phyloP scores from a whole-genome alignment of 2,797 vertebrate species.

The Microcaecilia unicolor region DNA sequence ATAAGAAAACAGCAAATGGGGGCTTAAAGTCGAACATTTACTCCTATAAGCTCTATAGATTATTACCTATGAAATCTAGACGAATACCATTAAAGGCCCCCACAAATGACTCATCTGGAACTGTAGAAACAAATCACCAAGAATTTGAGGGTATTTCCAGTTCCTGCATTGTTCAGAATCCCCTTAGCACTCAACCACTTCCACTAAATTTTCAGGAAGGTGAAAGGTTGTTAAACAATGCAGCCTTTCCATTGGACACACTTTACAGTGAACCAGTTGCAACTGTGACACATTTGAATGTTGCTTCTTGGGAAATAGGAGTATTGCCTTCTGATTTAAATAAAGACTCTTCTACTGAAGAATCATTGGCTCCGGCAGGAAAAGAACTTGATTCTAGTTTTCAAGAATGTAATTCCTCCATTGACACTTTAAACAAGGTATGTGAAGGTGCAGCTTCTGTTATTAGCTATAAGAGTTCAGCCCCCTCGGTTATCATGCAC shows the following conservation, averaged over 20 bases:
- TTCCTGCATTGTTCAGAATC: conserved; percentile 37
- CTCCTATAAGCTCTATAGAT: conserved; percentile 92
- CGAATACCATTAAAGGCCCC: conserved; percentile 84
- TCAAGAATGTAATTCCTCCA: conserved; percentile 13
- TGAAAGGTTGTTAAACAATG: conserved; percentile 38
- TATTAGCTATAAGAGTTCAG: conserved; percentile 57
- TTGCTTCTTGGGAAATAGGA: conserved; percentile 36
- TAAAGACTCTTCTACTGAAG: conserved; percentile 29
- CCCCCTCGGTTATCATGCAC: conserved; percentile 64
- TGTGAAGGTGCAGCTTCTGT: conserved; percentile 52
- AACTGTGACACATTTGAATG: conserved; percentile 20
- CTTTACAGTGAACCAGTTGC: conserved; percentile 38
- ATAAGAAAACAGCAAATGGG: conserved; percentile 82
- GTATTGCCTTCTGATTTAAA: conserved; percentile 34
- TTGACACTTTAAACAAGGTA: conserved; percentile 13
- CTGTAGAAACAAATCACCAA: conserved; percentile 44
- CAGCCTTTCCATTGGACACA: conserved; percentile 65
- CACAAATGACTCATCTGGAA: conserved; percentile 68
- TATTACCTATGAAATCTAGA: conserved; percentile 92
- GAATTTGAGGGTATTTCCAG: conserved; percentile 32
- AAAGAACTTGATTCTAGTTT: conserved; percentile 5
- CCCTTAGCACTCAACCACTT: conserved; percentile 51
- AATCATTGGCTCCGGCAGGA: conserved; percentile 18
- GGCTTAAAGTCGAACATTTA: conserved; percentile 86
- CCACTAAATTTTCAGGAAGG: conserved; percentile 59